Evolutionary conservation across 2,797 vertebrate species (phyloP).

Genomic region (Galaxias olidus): DNA sequence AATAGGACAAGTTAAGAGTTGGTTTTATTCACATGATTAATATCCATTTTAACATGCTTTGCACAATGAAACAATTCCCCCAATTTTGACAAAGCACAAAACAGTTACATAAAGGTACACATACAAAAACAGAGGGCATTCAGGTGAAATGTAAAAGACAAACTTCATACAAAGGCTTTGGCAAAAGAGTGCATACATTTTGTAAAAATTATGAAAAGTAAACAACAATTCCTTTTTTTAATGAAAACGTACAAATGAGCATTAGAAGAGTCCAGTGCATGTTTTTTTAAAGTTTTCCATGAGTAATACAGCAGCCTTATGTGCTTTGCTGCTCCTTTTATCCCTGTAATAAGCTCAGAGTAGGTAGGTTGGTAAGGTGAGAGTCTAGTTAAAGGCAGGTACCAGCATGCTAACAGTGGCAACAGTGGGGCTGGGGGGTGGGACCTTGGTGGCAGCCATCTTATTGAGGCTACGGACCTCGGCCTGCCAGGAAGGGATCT

Average conservation of each 20-base stretch:
- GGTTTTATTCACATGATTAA: conserved; percentile 73
- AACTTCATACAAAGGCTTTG: conserved; percentile 81
- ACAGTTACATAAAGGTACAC: conserved; percentile 67
- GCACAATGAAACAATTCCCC: conserved; percentile 52
- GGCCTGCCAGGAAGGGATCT: conserved; percentile 90
- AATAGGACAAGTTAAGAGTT: conserved; percentile 75
- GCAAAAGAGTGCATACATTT: conserved; percentile 76
- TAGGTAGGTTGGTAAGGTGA: conserved; percentile 42
- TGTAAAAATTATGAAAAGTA: conserved; percentile 65
- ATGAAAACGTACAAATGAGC: conserved; percentile 69
- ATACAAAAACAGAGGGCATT: conserved; percentile 57
- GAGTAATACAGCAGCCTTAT: conserved; percentile 62
- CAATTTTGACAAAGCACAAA: conserved; percentile 68
- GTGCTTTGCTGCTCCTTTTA: conserved; percentile 59
- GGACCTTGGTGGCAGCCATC: conserved; percentile 71
- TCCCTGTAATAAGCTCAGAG: conserved; percentile 57
- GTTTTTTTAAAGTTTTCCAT: conserved; percentile 65
- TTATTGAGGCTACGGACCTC: conserved; percentile 88
- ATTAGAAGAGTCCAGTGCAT: conserved; percentile 80
- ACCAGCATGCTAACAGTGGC: conserved; percentile 76
- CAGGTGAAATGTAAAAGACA: conserved; percentile 66
- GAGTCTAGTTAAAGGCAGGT: conserved; percentile 70
- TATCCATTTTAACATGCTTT: conserved; percentile 68
- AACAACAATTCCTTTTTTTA: conserved; percentile 68
- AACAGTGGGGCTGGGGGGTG: conserved; percentile 62